phyloP scores from a whole-genome alignment of 2,888 invertebrate genomes.

The Cactoblastis cactorum region DNA sequence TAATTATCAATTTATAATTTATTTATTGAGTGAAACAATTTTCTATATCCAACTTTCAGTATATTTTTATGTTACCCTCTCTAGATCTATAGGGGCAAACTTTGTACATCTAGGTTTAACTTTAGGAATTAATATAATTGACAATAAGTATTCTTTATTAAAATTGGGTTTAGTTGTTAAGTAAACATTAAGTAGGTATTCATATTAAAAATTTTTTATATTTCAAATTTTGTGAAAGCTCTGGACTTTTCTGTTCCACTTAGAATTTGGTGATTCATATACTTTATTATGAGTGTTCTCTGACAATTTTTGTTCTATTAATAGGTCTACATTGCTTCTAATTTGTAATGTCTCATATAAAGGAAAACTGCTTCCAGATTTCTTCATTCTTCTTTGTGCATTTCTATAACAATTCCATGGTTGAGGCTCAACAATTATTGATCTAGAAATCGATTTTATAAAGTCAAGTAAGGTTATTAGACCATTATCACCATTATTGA shows the following conservation, averaged over 20 bases:
- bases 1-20: too few species aligned
- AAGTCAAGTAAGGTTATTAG: slow-evolving; percentile 81
- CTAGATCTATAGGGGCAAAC: too few species aligned
- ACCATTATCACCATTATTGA: slow-evolving; percentile 89
- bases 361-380: slow-evolving; percentile 81
- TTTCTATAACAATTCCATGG: slow-evolving; percentile 91
- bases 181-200: too few species aligned
- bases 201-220: slow-evolving; percentile 1
- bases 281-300: slow-evolving; percentile 71
- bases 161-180: too few species aligned
- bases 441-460: slow-evolving; percentile 71
- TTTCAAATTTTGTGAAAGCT: slow-evolving; percentile 69
- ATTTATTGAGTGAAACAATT: too few species aligned
- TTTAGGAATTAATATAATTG: too few species aligned
- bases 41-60: too few species aligned
- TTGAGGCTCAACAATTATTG: slow-evolving; percentile 89
- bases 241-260: slow-evolving; percentile 85
- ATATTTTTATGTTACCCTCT: too few species aligned
- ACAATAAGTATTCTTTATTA: too few species aligned
- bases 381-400: slow-evolving; percentile 85
- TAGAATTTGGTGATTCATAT: slow-evolving; percentile 78
- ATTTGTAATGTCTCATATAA: slow-evolving; percentile 80
- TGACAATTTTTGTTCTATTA: slow-evolving; percentile 79
- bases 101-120: too few species aligned
- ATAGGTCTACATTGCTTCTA: slow-evolving; percentile 78